phyloP scores from a whole-genome alignment of 2,797 vertebrate species.

The Macrochelys suwanniensis region DNA sequence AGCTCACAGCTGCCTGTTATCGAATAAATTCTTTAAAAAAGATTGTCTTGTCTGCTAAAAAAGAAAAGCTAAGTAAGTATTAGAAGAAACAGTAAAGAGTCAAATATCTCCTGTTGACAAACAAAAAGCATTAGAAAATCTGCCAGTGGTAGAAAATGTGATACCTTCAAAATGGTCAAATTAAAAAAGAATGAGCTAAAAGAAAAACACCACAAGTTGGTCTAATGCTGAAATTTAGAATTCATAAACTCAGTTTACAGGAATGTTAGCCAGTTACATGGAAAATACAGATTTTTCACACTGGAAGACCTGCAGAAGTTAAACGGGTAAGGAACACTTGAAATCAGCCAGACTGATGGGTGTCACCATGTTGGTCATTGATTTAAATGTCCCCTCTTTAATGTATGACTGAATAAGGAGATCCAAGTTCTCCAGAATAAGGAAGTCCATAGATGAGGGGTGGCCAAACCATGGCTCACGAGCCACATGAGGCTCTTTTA shows the following conservation, averaged over 20 bases:
- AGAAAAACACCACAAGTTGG: neutral
- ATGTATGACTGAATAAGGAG: neutral
- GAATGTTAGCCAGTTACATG: neutral
- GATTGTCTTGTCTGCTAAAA: no score
- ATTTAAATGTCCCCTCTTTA: neutral
- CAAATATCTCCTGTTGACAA: slow-evolving; percentile 15
- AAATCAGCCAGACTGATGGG: neutral
- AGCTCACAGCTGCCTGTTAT: slow-evolving; percentile 51
- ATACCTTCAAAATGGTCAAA: slow-evolving; percentile 24
- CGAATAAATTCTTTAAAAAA: slow-evolving; percentile 57
- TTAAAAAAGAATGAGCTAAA: slow-evolving; percentile 7
- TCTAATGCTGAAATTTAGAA: neutral
- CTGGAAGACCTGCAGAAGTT: neutral
- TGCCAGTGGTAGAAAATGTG: neutral
- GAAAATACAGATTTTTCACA: neutral
- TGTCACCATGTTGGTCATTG: neutral
- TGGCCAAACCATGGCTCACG: no score
- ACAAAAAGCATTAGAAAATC: neutral
- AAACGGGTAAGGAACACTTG: neutral
- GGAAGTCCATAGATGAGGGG: neutral
- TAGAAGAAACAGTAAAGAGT: slow-evolving; percentile 45
- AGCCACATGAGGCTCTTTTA: no score
- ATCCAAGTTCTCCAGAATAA: neutral
- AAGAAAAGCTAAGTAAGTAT: neutral
- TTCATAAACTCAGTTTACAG: slow-evolving; percentile 1